These are phyloP conservation scores for Philopotamus ludificatus DNA, from an alignment of 1,140 invertebrate genomes.

Conservation along the genomic window DNA sequence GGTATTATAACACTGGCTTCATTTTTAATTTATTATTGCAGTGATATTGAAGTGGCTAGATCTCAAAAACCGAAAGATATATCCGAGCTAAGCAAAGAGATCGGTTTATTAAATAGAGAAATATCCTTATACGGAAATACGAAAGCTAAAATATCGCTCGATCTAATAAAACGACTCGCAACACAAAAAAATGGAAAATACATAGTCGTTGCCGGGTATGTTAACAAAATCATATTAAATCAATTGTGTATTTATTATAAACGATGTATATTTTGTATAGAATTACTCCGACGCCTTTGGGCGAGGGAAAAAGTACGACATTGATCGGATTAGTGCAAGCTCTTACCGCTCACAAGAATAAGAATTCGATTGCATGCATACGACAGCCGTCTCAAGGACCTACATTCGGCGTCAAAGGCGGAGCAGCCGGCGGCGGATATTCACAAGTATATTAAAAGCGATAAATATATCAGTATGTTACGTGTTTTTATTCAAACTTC, in stretches of 20 bases:
- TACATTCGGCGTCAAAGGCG: slow-evolving; percentile 98
- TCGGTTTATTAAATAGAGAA: slow-evolving; percentile 79
- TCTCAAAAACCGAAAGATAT: slow-evolving; percentile 88
- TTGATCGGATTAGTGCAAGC: slow-evolving; percentile 93
- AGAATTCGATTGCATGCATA: slow-evolving; percentile 91
- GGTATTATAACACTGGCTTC: slow-evolving; percentile 10
- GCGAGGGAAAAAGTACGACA: slow-evolving; percentile 97
- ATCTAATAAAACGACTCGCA: slow-evolving; percentile 74
- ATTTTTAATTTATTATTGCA: slow-evolving; percentile 46
- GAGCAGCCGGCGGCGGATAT: slow-evolving; percentile 94
- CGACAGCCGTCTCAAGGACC: slow-evolving; percentile 98
- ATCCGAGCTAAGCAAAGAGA: slow-evolving; percentile 73
- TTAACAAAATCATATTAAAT: no score
- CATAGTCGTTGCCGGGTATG: slow-evolving; percentile 90
- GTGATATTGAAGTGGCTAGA: slow-evolving; percentile 88
- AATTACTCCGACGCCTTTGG: slow-evolving; percentile 95
- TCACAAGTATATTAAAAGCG: slow-evolving; percentile 65
- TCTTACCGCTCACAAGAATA: slow-evolving; percentile 77
- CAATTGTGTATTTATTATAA: no score
- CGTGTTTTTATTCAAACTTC: background rate
- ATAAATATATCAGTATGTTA: no score
- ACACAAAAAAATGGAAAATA: slow-evolving; percentile 81
- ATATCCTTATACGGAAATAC: slow-evolving; percentile 88
- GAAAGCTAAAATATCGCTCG: slow-evolving; percentile 93
- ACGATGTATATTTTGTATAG: slow-evolving; percentile 53